phyloP scores from a whole-genome alignment of 2,113 vertebrate species.

The Tragulus kanchil region DNA sequence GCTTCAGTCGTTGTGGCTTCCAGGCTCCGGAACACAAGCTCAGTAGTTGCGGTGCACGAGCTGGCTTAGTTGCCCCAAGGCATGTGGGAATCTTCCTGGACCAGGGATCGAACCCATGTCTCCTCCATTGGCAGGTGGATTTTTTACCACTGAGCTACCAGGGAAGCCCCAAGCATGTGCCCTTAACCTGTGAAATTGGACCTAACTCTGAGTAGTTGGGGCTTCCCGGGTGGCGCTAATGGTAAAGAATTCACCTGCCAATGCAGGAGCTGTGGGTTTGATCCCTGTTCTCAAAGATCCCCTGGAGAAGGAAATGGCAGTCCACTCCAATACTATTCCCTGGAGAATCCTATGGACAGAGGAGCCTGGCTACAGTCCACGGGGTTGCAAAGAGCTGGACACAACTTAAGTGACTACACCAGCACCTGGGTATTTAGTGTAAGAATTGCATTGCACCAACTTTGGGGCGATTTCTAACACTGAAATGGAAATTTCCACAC shows the following conservation, averaged over 20 bases:
- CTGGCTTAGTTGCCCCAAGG: too few species aligned
- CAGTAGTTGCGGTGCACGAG: too few species aligned
- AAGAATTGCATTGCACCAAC: not conserved
- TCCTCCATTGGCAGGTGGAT: too few species aligned
- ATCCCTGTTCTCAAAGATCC: not conserved
- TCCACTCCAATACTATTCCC: not conserved
- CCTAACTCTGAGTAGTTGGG: not conserved
- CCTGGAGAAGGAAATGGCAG: not conserved
- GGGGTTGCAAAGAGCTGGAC: not conserved
- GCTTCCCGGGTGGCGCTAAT: not conserved
- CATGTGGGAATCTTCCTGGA: too few species aligned
- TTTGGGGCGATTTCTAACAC: not conserved
- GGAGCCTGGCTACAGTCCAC: not conserved
- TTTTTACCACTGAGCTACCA: too few species aligned
- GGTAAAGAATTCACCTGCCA: not conserved
- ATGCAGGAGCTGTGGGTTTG: not conserved
- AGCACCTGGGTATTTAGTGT: not conserved
- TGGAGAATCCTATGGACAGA: not conserved
- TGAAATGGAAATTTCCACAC: not conserved
- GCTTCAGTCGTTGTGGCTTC: too few species aligned
- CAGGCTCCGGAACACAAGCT: too few species aligned
- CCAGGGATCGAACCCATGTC: too few species aligned
- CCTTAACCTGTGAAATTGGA: not conserved
- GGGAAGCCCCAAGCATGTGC: too few species aligned
- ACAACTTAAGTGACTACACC: not conserved